Base-by-base conservation (phyloP, 2,113 vertebrate species). In the Procavia capensis region DNA sequence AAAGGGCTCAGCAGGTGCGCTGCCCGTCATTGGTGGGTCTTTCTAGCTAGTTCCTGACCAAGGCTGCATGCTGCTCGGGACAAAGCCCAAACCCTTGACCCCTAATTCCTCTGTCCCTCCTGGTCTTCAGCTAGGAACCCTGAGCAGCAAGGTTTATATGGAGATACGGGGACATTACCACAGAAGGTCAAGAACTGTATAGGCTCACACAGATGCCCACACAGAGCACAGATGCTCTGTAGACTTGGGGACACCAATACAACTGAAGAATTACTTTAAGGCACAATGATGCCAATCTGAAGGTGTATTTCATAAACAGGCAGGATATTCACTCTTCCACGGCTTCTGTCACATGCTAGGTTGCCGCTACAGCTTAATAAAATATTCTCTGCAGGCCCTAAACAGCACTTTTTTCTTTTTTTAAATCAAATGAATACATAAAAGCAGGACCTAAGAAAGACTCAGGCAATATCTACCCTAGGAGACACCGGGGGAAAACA, bases 21-120 rank as follows among this genome's bases (percentile, higher is more conserved):
- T 95, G 94, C n/a, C n/a, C n/a, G n/a, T 81, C 96, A 97, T 95
- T 94, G 96, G 97, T 13, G 92, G 86, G 93, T 98, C 95, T 98
- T 98, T 97, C 97, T 95, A 88, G 94, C 95, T 96, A 94, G 91
- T 96, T 97, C 97, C 96, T 97, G 97, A 98, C 96, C 97, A 97
- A 96, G 94, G 96, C 95, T 91, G 87, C 95, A 95, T 68, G 70
- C 0, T 5, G 93, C 94, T 94, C 93, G 93, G 94, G 97, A 95
- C 88, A 87, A 97, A 93, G 96, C 91, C 97, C 97, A 96, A 97
- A 95, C 95, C 98, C 97, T 97, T 97, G 97, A 98, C 97, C 96
- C 85, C 83, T 97, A 97, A 93, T 96, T 94, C 96, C 75, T 91
- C 93, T 75, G 61, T 64, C 94, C 85, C 96, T 96, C 96, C 5